Conservation (phyloP, 2,888 invertebrate species). For the Agonopterix heracliana region DNA sequence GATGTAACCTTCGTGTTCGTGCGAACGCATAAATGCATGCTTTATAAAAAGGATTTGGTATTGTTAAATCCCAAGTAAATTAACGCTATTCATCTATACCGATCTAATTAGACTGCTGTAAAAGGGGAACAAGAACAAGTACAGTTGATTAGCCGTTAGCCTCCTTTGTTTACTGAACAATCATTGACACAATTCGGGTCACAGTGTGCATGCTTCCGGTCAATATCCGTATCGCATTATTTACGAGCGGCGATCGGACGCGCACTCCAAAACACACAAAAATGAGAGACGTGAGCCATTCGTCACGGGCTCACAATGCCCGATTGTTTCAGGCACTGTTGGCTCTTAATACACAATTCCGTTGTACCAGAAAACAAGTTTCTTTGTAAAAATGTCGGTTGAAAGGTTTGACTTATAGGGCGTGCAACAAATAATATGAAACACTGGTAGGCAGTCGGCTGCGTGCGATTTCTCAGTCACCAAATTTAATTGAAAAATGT, state of each 20-base stretch:
- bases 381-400: constrained; percentile 31
- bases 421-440: constrained; percentile 13
- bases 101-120: too few species aligned
- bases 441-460: constrained; percentile 21
- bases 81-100: constrained; percentile 5
- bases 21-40: too few species aligned
- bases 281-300: constrained; percentile 57
- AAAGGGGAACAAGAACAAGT: too few species aligned
- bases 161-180: constrained; percentile 42
- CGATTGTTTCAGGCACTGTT: constrained; percentile 60
- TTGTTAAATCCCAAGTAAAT: too few species aligned
- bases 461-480: constrained; percentile 25
- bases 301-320: constrained; percentile 62
- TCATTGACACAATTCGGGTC: constrained; percentile 55
- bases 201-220: constrained; percentile 59
- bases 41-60: too few species aligned
- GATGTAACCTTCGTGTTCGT: constrained; percentile 13
- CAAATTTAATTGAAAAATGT: constrained; percentile 56
- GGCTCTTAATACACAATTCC: constrained; percentile 46
- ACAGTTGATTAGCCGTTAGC: constrained; percentile 35
- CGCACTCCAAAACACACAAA: constrained; percentile 68
- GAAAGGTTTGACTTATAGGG: constrained; percentile 31
- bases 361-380: constrained; percentile 51
- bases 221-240: constrained; percentile 64
- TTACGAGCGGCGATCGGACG: constrained; percentile 50